phyloP scores from a whole-genome alignment of 2,797 vertebrate genomes.

The Microhierax caerulescens region DNA sequence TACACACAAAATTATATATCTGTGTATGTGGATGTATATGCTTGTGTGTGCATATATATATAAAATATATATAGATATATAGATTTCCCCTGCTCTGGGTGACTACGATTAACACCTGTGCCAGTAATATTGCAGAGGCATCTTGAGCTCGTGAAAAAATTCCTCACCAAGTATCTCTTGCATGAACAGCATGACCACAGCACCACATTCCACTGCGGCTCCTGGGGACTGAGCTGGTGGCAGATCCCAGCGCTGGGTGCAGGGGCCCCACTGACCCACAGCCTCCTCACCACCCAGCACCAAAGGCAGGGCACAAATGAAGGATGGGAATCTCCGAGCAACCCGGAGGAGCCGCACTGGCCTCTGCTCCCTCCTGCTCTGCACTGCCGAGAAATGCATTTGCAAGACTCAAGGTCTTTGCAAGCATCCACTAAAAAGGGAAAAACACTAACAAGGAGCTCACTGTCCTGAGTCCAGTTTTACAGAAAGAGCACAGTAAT shows the following conservation, averaged over 20 bases:
- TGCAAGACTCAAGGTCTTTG: conserved; percentile 5
- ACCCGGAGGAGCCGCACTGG: not conserved
- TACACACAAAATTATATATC: not conserved
- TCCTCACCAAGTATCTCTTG: not conserved
- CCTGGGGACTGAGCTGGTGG: fast-evolving
- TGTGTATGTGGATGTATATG: not conserved
- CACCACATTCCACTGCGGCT: not conserved
- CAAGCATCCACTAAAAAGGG: not conserved
- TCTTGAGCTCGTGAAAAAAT: not conserved
- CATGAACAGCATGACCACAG: not conserved
- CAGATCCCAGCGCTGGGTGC: not conserved
- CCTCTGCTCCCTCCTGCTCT: not conserved
- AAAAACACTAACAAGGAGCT: conserved; percentile 19
- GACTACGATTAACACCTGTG: not conserved
- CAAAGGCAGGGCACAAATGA: not conserved
- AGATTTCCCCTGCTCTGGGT: not conserved
- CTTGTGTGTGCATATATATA: not conserved
- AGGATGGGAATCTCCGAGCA: not conserved
- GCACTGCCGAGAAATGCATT: not conserved
- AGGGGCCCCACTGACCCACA: not conserved
- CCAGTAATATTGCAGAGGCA: not conserved
- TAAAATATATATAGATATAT: not conserved
- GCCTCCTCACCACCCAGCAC: not conserved
- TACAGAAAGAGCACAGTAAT: not conserved
- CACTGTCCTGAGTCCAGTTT: not conserved